Base-by-base conservation (phyloP, 2,797 vertebrate species). In the Lycodopsis pacificus region DNA sequence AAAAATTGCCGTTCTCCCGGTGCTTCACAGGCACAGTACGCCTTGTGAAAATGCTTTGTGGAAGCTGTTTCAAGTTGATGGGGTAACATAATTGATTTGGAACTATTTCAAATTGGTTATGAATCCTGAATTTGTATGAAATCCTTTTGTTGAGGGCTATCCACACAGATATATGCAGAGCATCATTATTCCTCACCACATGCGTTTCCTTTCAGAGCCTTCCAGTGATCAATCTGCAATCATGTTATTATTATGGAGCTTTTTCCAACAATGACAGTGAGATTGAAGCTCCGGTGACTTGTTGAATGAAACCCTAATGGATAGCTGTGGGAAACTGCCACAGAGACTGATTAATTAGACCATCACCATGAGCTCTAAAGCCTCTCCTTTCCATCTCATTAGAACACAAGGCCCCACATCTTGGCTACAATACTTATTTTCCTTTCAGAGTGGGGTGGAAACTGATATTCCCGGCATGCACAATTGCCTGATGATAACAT, bases 281-380 rank as follows among this genome's bases (percentile, higher is more conserved):
- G 81, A 90, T 72, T 80, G 89, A 88, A 89, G 91, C 88, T 89
- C 75, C 79, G 40, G 74, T 84, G 91, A 93, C 87, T 91, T 91
- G 89, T 84, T 91, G 93, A 95, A 94, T 94, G 85, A 91, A 92
- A 92, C 85, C 86, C 87, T 94, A 94, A 95, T 94, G 94, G 94
- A 94, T 92, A 90, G 88, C 92, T 90, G 89, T 89, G 83, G 90
- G 95, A 95, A 96, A 90, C 95, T 96, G 96, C 96, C 96, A 97
- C 88, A 86, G 56, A 76, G 92, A 88, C 92, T 96, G 96, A 98
- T 97, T 98, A 97, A 98, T 97, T 97, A 95, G 93, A 88, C 84
- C 96, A 93, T 96, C 94, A 94, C 93, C 92, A 91, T 92, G 93
- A 95, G 91, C 90, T 94, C 84, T 85, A 95, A 94, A 95, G 91